Percentiles rank a stretch among this genome's conserved stretches.
phyloP scores from a whole-genome alignment of 37 sponge, comb jelly and placozoan species.

The Spongilla lacustris region DNA sequence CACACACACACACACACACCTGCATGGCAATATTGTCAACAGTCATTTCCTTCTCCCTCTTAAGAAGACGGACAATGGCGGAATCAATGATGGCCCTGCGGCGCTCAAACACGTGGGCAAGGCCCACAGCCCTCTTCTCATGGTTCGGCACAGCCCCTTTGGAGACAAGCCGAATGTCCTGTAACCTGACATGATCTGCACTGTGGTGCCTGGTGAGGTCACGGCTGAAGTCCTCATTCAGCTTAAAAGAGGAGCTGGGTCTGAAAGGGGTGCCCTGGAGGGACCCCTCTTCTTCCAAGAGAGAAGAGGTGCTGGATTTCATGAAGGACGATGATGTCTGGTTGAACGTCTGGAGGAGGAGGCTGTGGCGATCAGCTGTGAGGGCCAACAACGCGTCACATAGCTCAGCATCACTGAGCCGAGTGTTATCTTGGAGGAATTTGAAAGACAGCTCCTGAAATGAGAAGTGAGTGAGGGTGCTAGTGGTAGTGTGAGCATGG shows the following conservation, averaged over 20 bases:
- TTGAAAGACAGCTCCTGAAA: neutral
- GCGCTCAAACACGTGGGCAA: slow-evolving; percentile 65
- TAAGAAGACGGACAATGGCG: slow-evolving; percentile 63
- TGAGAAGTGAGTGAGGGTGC: too few relatives aligned
- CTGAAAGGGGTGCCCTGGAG: slow-evolving; percentile 17
- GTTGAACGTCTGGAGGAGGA: slow-evolving; percentile 2
- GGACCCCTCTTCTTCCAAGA: neutral
- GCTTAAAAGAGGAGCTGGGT: slow-evolving; percentile 14
- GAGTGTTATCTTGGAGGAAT: slow-evolving; percentile 12
- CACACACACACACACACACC: slow-evolving; percentile 36
- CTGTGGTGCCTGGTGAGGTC: neutral
- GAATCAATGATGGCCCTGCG: slow-evolving; percentile 71
- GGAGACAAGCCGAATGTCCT: slow-evolving; percentile 9
- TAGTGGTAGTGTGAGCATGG: too few relatives aligned
- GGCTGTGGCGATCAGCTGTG: slow-evolving; percentile 29
- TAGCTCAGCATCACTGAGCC: slow-evolving; percentile 25
- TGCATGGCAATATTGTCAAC: slow-evolving; percentile 57
- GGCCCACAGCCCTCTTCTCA: slow-evolving; percentile 9
- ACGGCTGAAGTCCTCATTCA: slow-evolving; percentile 31
- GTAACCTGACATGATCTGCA: neutral
- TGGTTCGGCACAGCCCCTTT: neutral
- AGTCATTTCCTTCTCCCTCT: slow-evolving; percentile 66
- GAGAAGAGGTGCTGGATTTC: neutral
- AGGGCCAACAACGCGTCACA: slow-evolving; percentile 38
- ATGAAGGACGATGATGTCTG: neutral